Conservation (phyloP, 2,113 vertebrate genomes). For the Lethenteron reissneri region DNA sequence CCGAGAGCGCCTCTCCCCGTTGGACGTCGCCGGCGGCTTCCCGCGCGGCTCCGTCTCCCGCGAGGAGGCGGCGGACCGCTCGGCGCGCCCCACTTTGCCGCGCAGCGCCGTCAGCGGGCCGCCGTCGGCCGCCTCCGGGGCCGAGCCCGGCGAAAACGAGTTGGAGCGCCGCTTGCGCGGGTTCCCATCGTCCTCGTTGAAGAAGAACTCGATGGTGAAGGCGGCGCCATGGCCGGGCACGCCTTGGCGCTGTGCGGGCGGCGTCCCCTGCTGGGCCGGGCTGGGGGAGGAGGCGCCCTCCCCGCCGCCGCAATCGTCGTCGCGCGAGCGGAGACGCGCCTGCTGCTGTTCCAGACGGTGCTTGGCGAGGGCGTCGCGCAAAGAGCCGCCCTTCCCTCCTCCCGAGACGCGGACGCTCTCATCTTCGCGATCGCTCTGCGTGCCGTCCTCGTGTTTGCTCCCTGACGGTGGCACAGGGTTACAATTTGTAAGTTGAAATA, state of each 20-base stretch:
- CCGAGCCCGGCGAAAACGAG: slow-evolving; percentile 5
- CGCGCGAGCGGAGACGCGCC: background rate
- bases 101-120: background rate
- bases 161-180: slow-evolving; percentile 2
- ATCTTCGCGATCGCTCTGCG: slow-evolving; percentile 90
- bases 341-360: slow-evolving; percentile 5
- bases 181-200: slow-evolving; percentile 1
- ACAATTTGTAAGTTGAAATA: no score
- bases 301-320: background rate
- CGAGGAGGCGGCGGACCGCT: no score
- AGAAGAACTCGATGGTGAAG: slow-evolving; percentile 6
- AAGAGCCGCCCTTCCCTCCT: background rate
- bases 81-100: background rate
- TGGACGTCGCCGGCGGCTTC: slow-evolving; percentile 18
- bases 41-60: no score
- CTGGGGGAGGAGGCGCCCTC: background rate
- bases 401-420: slow-evolving; percentile 34
- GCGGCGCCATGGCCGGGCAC: background rate
- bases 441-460: slow-evolving; percentile 90
- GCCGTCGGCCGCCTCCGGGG: background rate
- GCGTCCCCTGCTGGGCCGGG: background rate
- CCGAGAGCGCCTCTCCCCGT: slow-evolving; percentile 25
- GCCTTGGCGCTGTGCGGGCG: background rate
- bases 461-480: slow-evolving; percentile 21
- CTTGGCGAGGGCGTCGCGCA: background rate